phyloP scores from a whole-genome alignment of 2,797 vertebrate genomes.

The Salarias fasciatus region DNA sequence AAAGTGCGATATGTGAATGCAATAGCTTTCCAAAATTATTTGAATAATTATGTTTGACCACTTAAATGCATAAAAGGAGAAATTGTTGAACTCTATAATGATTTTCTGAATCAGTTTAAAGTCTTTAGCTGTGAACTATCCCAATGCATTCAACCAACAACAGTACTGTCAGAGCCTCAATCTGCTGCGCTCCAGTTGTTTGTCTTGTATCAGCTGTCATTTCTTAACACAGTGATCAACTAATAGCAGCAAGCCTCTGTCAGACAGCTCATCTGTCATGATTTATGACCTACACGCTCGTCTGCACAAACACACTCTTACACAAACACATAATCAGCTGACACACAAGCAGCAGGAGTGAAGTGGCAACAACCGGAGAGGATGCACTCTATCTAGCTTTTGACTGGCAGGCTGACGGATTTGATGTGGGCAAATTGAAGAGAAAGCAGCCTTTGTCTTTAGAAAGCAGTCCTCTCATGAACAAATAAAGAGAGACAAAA shows the following conservation, averaged over 20 bases:
- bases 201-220: slow-evolving; percentile 48
- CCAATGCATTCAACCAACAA: background rate
- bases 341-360: slow-evolving; percentile 26
- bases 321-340: slow-evolving; percentile 41
- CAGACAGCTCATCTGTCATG: slow-evolving; percentile 53
- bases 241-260: slow-evolving; percentile 21
- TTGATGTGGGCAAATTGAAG: slow-evolving; percentile 48
- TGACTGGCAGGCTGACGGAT: slow-evolving; percentile 46
- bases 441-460: slow-evolving; percentile 43
- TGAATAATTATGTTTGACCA: no score
- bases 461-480: slow-evolving; percentile 19
- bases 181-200: slow-evolving; percentile 21
- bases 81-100: no score
- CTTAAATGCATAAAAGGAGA: no score
- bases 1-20: no score
- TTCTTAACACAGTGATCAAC: slow-evolving; percentile 63
- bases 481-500: slow-evolving; percentile 10
- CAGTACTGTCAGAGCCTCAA: background rate
- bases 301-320: slow-evolving; percentile 16
- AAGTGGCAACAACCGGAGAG: slow-evolving; percentile 15
- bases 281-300: slow-evolving; percentile 46
- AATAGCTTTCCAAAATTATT: no score
- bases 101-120: no score
- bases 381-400: slow-evolving; percentile 54
- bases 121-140: no score